These are phyloP conservation scores for Torymus auratus DNA, from an alignment of 2,888 invertebrate species.

Conservation along the genomic window DNA sequence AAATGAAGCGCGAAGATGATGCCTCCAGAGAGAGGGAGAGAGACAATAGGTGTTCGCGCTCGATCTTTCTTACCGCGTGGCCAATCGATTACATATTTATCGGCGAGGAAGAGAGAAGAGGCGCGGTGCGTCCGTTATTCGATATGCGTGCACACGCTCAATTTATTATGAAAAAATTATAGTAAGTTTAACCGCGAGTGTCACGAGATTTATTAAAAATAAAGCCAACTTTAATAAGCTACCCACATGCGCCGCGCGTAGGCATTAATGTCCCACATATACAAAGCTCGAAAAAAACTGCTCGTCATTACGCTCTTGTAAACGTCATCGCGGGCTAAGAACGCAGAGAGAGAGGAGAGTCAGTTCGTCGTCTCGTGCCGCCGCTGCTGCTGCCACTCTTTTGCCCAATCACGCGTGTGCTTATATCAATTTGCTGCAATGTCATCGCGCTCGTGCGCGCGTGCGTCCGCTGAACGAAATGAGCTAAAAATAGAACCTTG, in stretches of 20 bases:
- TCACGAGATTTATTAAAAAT: background rate
- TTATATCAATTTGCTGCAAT: slow-evolving; percentile 22
- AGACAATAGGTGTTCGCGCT: slow-evolving; percentile 32
- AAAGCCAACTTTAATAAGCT: too few species aligned
- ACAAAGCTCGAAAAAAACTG: background rate
- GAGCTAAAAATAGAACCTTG: slow-evolving; percentile 14
- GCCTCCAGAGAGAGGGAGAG: background rate
- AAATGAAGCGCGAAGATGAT: slow-evolving; percentile 16
- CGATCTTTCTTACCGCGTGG: background rate
- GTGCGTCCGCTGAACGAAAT: background rate
- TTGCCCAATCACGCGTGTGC: slow-evolving; percentile 20
- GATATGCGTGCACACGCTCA: slow-evolving; percentile 17
- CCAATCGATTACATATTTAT: slow-evolving; percentile 47
- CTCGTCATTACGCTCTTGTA: slow-evolving; percentile 4
- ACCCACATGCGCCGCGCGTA: too few species aligned
- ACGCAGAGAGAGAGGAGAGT: too few species aligned
- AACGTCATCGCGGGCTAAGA: background rate
- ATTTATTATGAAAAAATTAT: slow-evolving; percentile 17
- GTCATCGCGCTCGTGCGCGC: slow-evolving; percentile 11
- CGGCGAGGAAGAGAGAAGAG: background rate
- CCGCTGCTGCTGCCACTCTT: background rate
- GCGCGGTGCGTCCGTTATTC: slow-evolving; percentile 34
- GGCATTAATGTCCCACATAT: too few species aligned
- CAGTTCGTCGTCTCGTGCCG: too few species aligned
- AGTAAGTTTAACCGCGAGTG: background rate